phyloP scores from a whole-genome alignment of 2,797 vertebrate species.

The Prunella strophiata region DNA sequence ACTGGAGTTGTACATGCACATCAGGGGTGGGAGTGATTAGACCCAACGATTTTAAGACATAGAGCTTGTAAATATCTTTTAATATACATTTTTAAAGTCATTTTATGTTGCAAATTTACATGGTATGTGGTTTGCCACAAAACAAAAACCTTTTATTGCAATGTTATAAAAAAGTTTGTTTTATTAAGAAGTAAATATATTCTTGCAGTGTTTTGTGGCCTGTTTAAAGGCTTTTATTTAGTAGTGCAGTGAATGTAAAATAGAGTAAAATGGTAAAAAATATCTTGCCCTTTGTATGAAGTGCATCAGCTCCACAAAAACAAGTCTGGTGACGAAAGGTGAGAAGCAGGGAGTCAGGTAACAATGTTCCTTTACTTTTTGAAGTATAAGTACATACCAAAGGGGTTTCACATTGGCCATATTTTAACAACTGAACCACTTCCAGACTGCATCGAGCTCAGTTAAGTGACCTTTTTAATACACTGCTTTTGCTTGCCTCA shows the following conservation, averaged over 20 bases:
- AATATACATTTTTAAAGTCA: constrained; percentile 66
- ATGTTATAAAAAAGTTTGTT: constrained; percentile 71
- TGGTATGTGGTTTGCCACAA: constrained; percentile 68
- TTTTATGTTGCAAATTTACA: constrained; percentile 71
- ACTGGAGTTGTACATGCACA: not conserved
- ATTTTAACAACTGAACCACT: constrained; percentile 27
- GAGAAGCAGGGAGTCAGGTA: constrained; percentile 34
- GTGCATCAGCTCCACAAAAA: constrained; percentile 39
- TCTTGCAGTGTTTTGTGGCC: constrained; percentile 81
- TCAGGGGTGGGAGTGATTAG: constrained; percentile 27
- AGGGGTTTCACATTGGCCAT: not conserved
- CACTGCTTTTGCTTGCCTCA: not conserved
- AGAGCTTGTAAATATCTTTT: constrained; percentile 74
- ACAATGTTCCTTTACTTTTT: constrained; percentile 27
- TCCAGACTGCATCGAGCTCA: constrained; percentile 20
- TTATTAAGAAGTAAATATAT: constrained; percentile 77
- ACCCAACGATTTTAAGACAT: constrained; percentile 11
- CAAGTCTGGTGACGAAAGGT: constrained; percentile 17
- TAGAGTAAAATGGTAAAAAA: constrained; percentile 71
- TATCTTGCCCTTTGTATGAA: constrained; percentile 59
- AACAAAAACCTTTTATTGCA: constrained; percentile 74
- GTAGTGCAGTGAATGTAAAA: constrained; percentile 78
- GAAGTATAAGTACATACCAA: not conserved
- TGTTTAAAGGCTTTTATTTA: constrained; percentile 81
- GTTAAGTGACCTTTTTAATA: constrained; percentile 43